Percentiles rank a stretch among this genome's conserved stretches.
Conservation (phyloP, 1,140 invertebrate genomes). For the Phocides pigmalion region DNA sequence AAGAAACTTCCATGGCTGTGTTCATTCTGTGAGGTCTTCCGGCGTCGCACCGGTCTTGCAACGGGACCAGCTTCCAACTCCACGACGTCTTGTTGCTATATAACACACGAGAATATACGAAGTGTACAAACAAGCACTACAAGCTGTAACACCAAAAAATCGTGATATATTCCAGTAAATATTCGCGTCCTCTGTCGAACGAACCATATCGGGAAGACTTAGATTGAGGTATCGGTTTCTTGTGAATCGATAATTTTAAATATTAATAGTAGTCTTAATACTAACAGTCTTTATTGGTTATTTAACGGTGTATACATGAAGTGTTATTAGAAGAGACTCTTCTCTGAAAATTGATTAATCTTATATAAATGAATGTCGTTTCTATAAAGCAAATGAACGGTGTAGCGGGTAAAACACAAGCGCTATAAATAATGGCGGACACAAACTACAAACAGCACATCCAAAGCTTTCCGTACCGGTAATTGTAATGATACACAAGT, state of each 20-base stretch:
- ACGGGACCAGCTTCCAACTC: constrained; percentile 89
- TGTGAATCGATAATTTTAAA: not conserved
- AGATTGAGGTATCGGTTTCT: not conserved
- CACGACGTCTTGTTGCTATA: constrained; percentile 80
- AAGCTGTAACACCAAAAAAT: constrained; percentile 1
- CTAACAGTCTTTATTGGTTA: not conserved
- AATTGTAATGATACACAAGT: constrained; percentile 56
- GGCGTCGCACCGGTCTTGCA: constrained; percentile 88
- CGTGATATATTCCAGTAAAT: not conserved
- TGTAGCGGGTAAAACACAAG: constrained; percentile 60
- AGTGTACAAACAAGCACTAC: constrained; percentile 23
- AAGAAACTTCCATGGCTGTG: constrained; percentile 98
- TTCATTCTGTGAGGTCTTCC: constrained; percentile 96
- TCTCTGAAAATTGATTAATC: not conserved
- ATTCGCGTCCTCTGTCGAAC: not conserved
- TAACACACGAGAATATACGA: constrained; percentile 25
- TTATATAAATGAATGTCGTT: constrained; percentile 4
- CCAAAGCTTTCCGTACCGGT: constrained; percentile 67
- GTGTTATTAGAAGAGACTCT: not conserved
- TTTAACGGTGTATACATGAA: not conserved
- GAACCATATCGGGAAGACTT: not conserved
- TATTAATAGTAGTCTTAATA: not conserved
- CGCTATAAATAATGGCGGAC: constrained; percentile 49
- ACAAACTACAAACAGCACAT: constrained; percentile 77
- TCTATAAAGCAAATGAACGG: constrained; percentile 49